Base-by-base conservation (phyloP, 2,113 vertebrate genomes). In the Gymnocephalus cernua region DNA sequence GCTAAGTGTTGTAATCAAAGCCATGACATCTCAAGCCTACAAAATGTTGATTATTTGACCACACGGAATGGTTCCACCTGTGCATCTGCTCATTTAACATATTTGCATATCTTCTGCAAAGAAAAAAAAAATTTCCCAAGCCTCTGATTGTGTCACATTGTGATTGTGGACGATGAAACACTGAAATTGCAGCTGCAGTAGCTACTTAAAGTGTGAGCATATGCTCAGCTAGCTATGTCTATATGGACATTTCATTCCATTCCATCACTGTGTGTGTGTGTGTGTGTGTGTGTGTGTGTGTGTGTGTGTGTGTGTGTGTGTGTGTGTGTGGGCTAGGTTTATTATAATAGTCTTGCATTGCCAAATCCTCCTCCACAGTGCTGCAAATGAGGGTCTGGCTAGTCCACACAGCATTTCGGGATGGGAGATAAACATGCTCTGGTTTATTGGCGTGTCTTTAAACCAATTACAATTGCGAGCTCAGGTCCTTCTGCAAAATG, bases 11-110 rank as follows among this genome's bases (percentile, higher is more conserved):
- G 19, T 23, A 66, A 83, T 57, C 35, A 63, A 68, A 59, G 70
- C 3, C 44, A 69, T 66, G 47, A 41, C 23, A 68, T 81, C 41
- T 66, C 12, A 45, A 56, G 32, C 29, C 41, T 66, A 27, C 11
- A 45, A 38, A 23, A 64, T 38, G 41, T 45, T 73, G 21, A 59
- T 59, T 11, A 78, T 75, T 47, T 79, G 64, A 63, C 51, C 54
- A 25, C 79, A 54, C 18, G 27, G 35, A 47, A 59, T 51, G 16
- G 21, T 62, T 72, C 23, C 29, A 75, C 47, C 35, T 48, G n/a
- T 72, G 51, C 27, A 48, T 65, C 45, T 54, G 19, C 48, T 65
- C 12, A 51, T 62, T 80, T 79, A 15, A 27, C 21, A 38, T 59
- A 12, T 15, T 32, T 70, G n/a, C 23, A 63, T 41, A 44, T 61